phyloP scores from a whole-genome alignment of 2,113 vertebrate genomes.

The Hemiprocne comata region DNA sequence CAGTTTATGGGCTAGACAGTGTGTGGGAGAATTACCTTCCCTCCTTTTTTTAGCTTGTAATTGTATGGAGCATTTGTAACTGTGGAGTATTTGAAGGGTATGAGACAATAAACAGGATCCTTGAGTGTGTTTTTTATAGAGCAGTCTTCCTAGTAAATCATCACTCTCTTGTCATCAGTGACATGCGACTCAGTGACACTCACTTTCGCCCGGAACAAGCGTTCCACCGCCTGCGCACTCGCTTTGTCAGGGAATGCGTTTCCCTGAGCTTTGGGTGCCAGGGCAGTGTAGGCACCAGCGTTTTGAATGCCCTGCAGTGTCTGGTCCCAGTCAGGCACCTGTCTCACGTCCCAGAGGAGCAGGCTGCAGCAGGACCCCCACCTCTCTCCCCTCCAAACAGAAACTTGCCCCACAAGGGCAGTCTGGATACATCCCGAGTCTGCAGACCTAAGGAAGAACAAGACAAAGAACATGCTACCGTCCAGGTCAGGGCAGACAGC shows the following conservation, averaged over 20 bases:
- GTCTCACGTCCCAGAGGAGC: not conserved
- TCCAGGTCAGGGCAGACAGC: not conserved
- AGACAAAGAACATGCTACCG: not conserved
- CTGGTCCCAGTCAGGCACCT: rapidly evolving
- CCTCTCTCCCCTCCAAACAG: not conserved
- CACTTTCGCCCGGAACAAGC: not conserved
- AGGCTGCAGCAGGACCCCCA: not conserved
- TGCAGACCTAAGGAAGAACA: not conserved
- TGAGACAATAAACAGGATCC: constrained; percentile 18
- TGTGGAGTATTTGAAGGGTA: not conserved
- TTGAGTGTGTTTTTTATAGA: not conserved
- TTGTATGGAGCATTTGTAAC: not conserved
- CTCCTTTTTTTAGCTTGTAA: constrained; percentile 3
- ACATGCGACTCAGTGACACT: not conserved
- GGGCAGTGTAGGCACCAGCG: rapidly evolving
- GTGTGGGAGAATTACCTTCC: not conserved
- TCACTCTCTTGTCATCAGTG: not conserved
- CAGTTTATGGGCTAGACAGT: not conserved
- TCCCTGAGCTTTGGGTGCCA: not conserved
- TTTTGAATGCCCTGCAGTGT: rapidly evolving
- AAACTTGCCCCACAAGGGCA: not conserved
- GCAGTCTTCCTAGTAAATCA: constrained; percentile 16
- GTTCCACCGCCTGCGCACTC: rapidly evolving
- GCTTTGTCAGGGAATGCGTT: rapidly evolving
- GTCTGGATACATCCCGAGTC: rapidly evolving